Evolutionary conservation across 2,888 invertebrate species (phyloP).

Genomic region (Hoplodrina ambigua): DNA sequence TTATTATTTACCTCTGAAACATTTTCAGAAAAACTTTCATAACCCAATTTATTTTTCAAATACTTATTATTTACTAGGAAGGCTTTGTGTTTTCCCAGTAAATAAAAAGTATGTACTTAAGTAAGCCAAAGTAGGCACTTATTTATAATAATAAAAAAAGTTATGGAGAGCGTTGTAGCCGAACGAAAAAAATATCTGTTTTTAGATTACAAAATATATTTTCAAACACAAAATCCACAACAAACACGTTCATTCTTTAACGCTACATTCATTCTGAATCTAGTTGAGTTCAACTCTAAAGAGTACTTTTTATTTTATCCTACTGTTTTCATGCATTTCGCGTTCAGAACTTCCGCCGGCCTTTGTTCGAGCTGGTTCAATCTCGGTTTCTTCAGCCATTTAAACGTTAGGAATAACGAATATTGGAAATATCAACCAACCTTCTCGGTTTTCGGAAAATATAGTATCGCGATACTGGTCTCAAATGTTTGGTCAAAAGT

Average conservation of each 20-base stretch:
- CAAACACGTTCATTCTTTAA: constrained; percentile 30
- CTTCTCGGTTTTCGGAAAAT: constrained; percentile 12
- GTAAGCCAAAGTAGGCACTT: background rate
- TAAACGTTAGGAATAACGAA: constrained; percentile 8
- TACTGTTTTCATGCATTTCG: constrained; percentile 45
- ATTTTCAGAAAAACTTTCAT: too few relatives aligned
- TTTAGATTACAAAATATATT: constrained; percentile 10
- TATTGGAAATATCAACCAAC: constrained; percentile 23
- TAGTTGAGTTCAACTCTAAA: constrained; percentile 30
- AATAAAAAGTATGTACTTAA: background rate
- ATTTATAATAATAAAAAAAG: background rate
- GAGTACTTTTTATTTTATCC: constrained; percentile 31
- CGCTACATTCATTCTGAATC: constrained; percentile 30
- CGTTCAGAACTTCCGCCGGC: constrained; percentile 50
- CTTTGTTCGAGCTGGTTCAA: constrained; percentile 51
- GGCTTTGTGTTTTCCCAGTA: too few relatives aligned
- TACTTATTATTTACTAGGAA: too few relatives aligned
- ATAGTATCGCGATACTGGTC: constrained; percentile 6
- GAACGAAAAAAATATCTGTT: background rate
- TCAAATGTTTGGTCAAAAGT: constrained; percentile 11
- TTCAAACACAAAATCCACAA: constrained; percentile 2
- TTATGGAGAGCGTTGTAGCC: background rate
- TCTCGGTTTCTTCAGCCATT: constrained; percentile 47
- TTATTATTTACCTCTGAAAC: too few relatives aligned
- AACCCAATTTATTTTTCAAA: too few relatives aligned